Conservation (phyloP, 2,113 vertebrate genomes). For the Pangasianodon hypophthalmus region DNA sequence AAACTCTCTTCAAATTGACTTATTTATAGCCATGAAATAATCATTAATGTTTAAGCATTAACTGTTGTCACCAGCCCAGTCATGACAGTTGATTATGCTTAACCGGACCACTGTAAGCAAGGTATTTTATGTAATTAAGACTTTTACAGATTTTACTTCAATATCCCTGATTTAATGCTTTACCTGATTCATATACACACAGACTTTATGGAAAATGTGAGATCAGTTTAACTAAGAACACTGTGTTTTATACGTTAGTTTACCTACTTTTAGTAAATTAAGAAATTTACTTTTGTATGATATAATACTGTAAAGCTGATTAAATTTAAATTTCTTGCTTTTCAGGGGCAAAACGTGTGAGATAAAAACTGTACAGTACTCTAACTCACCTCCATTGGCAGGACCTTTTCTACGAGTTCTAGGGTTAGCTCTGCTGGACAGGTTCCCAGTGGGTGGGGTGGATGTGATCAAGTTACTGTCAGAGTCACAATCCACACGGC, state of each 20-base stretch:
- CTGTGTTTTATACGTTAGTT: not conserved
- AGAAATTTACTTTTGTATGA: not conserved
- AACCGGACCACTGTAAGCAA: not conserved
- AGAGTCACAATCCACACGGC: slow-evolving; percentile 86
- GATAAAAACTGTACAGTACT: too few relatives aligned
- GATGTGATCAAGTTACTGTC: slow-evolving; percentile 91
- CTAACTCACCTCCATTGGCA: slow-evolving; percentile 84
- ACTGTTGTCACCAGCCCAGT: not conserved
- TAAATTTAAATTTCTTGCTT: not conserved
- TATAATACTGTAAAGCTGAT: not conserved
- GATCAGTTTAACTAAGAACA: not conserved
- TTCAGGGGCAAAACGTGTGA: not conserved
- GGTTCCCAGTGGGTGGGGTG: slow-evolving; percentile 85
- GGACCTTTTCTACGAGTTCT: slow-evolving; percentile 89
- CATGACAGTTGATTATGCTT: not conserved
- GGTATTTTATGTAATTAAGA: not conserved
- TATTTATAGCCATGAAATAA: slow-evolving; percentile 1
- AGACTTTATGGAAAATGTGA: not conserved
- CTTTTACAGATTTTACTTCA: not conserved
- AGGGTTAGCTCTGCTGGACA: slow-evolving; percentile 84
- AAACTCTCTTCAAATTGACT: not conserved
- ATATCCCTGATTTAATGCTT: not conserved
- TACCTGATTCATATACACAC: not conserved
- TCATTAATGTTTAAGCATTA: not conserved
- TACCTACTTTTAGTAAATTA: not conserved